Evolutionary conservation across 2,888 invertebrate species (phyloP).

Genomic region (Leptinotarsa haldemani): DNA sequence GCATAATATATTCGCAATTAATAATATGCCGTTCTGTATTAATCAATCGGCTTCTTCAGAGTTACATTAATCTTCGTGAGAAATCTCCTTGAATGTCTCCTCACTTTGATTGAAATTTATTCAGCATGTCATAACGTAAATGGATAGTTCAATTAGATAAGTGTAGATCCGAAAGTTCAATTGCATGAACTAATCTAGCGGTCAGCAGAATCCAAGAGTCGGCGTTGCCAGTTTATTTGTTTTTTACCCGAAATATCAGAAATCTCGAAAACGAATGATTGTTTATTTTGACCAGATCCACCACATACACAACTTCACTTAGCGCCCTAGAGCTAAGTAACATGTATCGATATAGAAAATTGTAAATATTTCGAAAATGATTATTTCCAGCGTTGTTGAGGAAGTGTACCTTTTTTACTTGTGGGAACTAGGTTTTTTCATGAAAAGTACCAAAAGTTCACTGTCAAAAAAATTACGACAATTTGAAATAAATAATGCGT

Average conservation of each 20-base stretch:
- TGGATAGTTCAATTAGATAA: constrained; percentile 36
- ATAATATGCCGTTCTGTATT: background rate
- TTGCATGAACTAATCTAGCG: constrained; percentile 24
- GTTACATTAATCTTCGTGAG: constrained; percentile 28
- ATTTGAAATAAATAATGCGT: no score
- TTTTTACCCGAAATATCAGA: background rate
- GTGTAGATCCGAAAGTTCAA: constrained; percentile 22
- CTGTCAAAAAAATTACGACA: no score
- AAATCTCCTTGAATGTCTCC: constrained; percentile 21
- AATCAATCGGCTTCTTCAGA: background rate
- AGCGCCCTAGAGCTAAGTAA: no score
- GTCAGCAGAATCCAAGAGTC: constrained; percentile 18
- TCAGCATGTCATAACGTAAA: constrained; percentile 32
- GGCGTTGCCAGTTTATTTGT: constrained; percentile 14
- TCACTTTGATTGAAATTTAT: constrained; percentile 28
- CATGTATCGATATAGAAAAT: no score
- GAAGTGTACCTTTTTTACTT: no score
- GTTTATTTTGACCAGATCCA: no score
- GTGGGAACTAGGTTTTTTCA: no score
- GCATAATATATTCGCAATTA: background rate
- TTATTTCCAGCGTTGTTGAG: no score
- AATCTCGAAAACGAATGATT: background rate
- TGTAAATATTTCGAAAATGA: no score
- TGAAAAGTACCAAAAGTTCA: no score
- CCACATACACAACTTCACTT: no score